Base-by-base conservation (phyloP, 2,797 vertebrate species). In the Enteromius viviparus region DNA sequence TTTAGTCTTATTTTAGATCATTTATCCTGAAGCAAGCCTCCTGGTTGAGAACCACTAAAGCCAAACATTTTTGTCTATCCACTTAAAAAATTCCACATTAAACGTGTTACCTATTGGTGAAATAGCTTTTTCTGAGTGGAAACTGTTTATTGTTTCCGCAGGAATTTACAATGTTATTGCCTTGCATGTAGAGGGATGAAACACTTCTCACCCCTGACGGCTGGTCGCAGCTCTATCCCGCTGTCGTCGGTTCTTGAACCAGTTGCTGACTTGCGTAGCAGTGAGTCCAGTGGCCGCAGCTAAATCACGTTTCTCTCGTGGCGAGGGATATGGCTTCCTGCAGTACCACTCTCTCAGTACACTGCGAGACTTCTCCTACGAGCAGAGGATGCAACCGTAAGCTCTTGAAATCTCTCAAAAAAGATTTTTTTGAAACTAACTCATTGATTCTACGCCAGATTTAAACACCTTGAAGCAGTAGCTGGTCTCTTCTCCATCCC, bases 401-500 rank as follows among this genome's bases (percentile, higher is more conserved):
- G 37, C 4, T 70, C 34, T 55, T 21, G 3, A 45, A 70, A 76
- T 17, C 12, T n/a, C 45, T 51, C 21, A 19, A 14, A 40, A 58
- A 55, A 2, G 9, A 37, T 17, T 17, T 58, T 9, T 40, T 23
- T 23, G 51, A 55, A 32, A 75, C 29, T n/a, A 8, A 29, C 17
- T 21, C 19, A 21, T 15, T 64, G 26, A 64, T 64, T 29, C 60
- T 29, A 29, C 4, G 34, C 0, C 21, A 83, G 17, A 45, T n/a
- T 37, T 34, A 5, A 15, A 32, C 86, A 94, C 93, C 91, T 94
- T 94, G 70, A 94, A 93, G 86, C 93, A 94, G 87, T 93, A 94
- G 88, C 92, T 94, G 78, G 90, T 94, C 88, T 94, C 92, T 70
- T 95, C 94, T 88, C 93, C 93, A 4, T 94, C 93, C 93, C 94